phyloP scores from a whole-genome alignment of 2,888 invertebrate species.

The Ophraella communa region DNA sequence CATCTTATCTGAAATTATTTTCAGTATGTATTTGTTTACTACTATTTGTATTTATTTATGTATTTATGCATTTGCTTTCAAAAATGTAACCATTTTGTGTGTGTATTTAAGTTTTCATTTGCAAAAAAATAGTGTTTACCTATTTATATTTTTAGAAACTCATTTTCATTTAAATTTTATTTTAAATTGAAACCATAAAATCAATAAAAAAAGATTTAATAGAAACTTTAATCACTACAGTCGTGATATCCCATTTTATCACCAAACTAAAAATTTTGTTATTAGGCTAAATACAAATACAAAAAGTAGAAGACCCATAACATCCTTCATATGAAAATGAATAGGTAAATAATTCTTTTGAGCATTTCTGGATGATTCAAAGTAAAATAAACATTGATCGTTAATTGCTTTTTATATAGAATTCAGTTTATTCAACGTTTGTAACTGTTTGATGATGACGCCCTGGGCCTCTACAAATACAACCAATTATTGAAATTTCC shows the following conservation, averaged over 20 bases:
- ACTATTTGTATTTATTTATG: no score
- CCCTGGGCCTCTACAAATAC: neutral
- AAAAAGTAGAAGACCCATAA: neutral
- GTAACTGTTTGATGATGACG: neutral
- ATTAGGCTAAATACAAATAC: neutral
- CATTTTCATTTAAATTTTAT: neutral
- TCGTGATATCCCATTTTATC: neutral
- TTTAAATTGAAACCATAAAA: neutral
- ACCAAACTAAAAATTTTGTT: neutral
- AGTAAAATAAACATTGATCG: slow-evolving; percentile 14
- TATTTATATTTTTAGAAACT: neutral
- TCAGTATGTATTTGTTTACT: no score
- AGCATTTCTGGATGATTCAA: slow-evolving; percentile 2
- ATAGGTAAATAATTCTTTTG: slow-evolving; percentile 4
- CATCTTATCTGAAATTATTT: no score
- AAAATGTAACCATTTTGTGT: no score
- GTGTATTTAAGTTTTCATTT: no score
- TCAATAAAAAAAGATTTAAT: neutral
- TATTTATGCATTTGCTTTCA: no score
- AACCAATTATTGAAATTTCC: neutral
- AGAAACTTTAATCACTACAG: neutral
- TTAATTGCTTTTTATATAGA: slow-evolving; percentile 15
- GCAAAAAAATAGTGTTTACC: neutral
- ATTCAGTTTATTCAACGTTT: neutral
- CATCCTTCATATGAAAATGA: neutral